A percentile compares a stretch with the other conserved stretches of the same genome.
These are phyloP conservation scores for Numida meleagris DNA, from an alignment of 2,113 vertebrate species.

Conservation along the genomic window DNA sequence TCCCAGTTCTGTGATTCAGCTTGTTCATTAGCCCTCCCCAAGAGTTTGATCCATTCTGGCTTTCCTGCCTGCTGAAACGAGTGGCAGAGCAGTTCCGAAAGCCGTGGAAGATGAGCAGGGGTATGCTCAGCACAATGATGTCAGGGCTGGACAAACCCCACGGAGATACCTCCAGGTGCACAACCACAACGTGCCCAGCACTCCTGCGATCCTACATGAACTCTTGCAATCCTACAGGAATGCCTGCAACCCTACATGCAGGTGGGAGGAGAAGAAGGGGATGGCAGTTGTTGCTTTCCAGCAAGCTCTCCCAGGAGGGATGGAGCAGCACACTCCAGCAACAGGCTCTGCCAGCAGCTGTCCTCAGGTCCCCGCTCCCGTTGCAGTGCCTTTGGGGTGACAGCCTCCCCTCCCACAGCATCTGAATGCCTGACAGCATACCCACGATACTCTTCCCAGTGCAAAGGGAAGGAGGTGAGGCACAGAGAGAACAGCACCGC, in stretches of 20 bases:
- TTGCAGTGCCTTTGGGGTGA: not conserved
- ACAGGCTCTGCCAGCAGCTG: not conserved
- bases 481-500: not conserved
- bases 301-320: not conserved
- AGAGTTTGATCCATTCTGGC: slow-evolving; percentile 4
- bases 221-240: not conserved
- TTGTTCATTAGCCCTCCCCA: not conserved
- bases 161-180: not conserved
- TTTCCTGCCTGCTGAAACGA: not conserved
- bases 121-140: not conserved
- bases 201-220: not conserved
- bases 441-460: not conserved
- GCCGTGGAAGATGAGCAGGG: not conserved
- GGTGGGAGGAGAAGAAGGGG: not conserved
- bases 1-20: slow-evolving; percentile 37
- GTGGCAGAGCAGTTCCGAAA: not conserved
- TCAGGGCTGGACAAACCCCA: not conserved
- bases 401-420: not conserved
- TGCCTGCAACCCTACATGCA: not conserved
- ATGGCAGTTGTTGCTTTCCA: not conserved
- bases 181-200: not conserved
- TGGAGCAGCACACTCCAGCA: not conserved
- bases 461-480: not conserved
- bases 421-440: not conserved
- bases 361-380: not conserved